Conservation (phyloP, 2,888 invertebrate genomes). For the Drosophila monieri region DNA sequence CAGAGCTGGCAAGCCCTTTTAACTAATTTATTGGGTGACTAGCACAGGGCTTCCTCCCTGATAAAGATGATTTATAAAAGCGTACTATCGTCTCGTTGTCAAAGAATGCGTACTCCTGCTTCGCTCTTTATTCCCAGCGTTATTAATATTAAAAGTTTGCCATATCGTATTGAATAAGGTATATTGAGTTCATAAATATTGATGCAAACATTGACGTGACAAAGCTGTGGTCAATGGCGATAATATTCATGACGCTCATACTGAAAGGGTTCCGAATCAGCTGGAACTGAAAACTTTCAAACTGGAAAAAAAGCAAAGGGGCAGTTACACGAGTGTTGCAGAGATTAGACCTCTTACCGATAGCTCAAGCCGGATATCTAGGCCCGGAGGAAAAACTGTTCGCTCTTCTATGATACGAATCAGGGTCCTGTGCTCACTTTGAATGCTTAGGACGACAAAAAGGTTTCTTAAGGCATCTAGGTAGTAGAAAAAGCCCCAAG, state of each 20-base stretch:
- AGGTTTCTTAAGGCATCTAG: slow-evolving; percentile 35
- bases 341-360: slow-evolving; percentile 34
- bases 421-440: slow-evolving; percentile 30
- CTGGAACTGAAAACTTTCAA: slow-evolving; percentile 49
- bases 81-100: too few relatives aligned
- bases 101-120: too few relatives aligned
- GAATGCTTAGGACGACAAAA: neutral
- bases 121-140: too few relatives aligned
- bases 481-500: slow-evolving; percentile 15
- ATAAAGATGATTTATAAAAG: neutral
- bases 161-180: slow-evolving; percentile 58
- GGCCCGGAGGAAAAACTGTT: slow-evolving; percentile 8
- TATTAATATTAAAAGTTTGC: slow-evolving; percentile 15
- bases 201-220: slow-evolving; percentile 22
- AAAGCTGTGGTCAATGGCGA: slow-evolving; percentile 3
- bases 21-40: neutral
- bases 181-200: slow-evolving; percentile 42
- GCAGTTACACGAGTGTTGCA: neutral
- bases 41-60: neutral
- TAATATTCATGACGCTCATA: slow-evolving; percentile 41
- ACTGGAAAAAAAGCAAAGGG: neutral
- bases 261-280: slow-evolving; percentile 49
- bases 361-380: slow-evolving; percentile 48
- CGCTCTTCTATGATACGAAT: slow-evolving; percentile 23
- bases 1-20: too few relatives aligned